A percentile compares a stretch with the other conserved stretches of the same genome.
phyloP scores from a whole-genome alignment of 2,888 invertebrate species.

The Arge pagana region DNA sequence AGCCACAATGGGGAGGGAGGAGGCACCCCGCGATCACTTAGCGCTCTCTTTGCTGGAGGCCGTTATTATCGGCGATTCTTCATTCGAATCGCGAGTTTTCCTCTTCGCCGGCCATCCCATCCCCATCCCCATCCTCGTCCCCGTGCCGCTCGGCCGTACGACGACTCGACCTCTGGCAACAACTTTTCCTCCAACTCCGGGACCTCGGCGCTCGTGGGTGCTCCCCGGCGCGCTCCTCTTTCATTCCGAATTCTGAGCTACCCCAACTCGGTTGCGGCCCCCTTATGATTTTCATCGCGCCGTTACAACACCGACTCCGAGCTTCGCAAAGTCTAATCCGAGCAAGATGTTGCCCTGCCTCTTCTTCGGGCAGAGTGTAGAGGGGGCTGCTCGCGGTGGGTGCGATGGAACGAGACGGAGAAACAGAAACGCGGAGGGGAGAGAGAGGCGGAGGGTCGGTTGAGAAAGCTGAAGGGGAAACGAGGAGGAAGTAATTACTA shows the following conservation, averaged over 20 bases:
- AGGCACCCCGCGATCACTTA: constrained; percentile 32
- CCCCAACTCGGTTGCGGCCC: constrained; percentile 9
- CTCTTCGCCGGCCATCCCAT: too few species aligned
- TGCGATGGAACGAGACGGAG: too few species aligned
- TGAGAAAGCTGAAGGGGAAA: constrained; percentile 33
- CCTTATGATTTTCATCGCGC: constrained; percentile 41
- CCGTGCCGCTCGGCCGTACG: not conserved
- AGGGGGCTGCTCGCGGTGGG: constrained; percentile 19
- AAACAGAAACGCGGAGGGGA: constrained; percentile 37
- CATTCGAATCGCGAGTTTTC: constrained; percentile 34
- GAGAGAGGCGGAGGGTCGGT: constrained; percentile 25
- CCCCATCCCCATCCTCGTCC: not conserved
- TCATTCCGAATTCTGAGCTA: not conserved
- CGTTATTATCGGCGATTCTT: constrained; percentile 38
- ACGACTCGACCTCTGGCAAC: constrained; percentile 3
- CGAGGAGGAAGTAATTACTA: constrained; percentile 52
- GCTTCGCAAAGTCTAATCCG: constrained; percentile 44
- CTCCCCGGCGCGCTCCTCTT: constrained; percentile 1
- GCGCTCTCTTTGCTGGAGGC: constrained; percentile 22
- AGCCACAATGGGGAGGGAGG: constrained; percentile 31
- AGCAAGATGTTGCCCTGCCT: constrained; percentile 50
- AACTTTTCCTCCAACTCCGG: constrained; percentile 4
- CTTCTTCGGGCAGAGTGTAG: constrained; percentile 30
- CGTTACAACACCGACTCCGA: constrained; percentile 28
- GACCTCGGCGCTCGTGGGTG: too few species aligned